Percentiles rank a stretch among this genome's conserved stretches.
phyloP scores from a whole-genome alignment of 2,113 vertebrate genomes.

The Etheostoma spectabile region DNA sequence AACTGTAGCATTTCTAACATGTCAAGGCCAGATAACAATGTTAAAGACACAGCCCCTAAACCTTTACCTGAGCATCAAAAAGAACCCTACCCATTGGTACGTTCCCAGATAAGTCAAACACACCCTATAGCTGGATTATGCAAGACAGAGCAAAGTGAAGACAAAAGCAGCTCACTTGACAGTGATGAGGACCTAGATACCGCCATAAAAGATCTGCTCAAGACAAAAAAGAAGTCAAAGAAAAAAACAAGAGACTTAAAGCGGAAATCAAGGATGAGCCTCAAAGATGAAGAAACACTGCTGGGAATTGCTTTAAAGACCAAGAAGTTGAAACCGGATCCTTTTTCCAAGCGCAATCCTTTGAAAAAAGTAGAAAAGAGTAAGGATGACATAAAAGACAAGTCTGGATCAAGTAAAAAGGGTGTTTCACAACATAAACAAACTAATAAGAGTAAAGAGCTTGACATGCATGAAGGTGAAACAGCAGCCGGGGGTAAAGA shows the following conservation, averaged over 20 bases:
- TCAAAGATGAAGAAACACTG: slow-evolving; percentile 71
- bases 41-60: slow-evolving; percentile 40
- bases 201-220: slow-evolving; percentile 93
- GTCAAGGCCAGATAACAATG: slow-evolving; percentile 6
- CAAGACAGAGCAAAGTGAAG: slow-evolving; percentile 78
- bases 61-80: slow-evolving; percentile 40
- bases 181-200: slow-evolving; percentile 95
- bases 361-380: slow-evolving; percentile 74
- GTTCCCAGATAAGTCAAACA: slow-evolving; percentile 33
- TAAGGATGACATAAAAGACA: slow-evolving; percentile 42
- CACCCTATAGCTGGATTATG: slow-evolving; percentile 19
- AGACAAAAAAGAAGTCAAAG: slow-evolving; percentile 91
- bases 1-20: slow-evolving; percentile 8
- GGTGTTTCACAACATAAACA: slow-evolving; percentile 43
- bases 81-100: slow-evolving; percentile 25
- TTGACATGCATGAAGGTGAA: slow-evolving; percentile 37
- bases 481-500: background rate
- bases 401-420: slow-evolving; percentile 45
- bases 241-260: slow-evolving; percentile 87
- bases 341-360: slow-evolving; percentile 59
- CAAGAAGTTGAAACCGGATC: slow-evolving; percentile 55
- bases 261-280: slow-evolving; percentile 81
- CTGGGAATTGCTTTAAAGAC: slow-evolving; percentile 54
- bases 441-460: background rate
- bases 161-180: slow-evolving; percentile 97